These are phyloP conservation scores for Griposia aprilina DNA, from an alignment of 2,888 invertebrate species.

Conservation along the genomic window DNA sequence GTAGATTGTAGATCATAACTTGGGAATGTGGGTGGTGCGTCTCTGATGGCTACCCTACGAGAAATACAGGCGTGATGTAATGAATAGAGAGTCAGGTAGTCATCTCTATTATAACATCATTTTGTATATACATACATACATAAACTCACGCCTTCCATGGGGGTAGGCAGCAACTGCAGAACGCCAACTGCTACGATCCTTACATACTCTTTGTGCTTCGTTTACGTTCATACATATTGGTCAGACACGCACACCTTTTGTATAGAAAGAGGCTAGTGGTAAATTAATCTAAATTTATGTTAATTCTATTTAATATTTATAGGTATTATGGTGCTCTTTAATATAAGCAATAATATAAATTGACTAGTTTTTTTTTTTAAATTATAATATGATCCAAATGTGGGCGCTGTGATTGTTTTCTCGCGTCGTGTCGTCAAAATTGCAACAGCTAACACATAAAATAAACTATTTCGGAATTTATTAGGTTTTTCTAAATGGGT, in stretches of 20 bases:
- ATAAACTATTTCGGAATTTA: background rate
- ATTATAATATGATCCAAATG: background rate
- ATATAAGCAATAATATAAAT: constrained; percentile 33
- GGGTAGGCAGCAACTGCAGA: background rate
- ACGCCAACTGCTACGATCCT: background rate
- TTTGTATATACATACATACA: background rate
- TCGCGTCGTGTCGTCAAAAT: background rate
- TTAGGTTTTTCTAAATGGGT: background rate
- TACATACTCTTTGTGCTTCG: background rate
- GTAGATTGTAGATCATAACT: background rate
- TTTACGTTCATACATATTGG: background rate
- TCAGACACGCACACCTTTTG: background rate
- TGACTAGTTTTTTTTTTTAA: background rate
- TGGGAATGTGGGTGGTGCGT: too few species aligned
- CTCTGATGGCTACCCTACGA: too few species aligned
- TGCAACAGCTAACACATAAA: background rate
- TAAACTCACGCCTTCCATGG: background rate
- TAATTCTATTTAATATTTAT: constrained; percentile 13
- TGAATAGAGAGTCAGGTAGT: background rate
- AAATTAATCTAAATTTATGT: background rate
- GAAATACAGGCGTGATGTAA: background rate
- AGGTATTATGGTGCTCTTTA: constrained; percentile 42
- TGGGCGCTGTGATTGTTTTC: background rate
- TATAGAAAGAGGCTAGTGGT: constrained; percentile 13
- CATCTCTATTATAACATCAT: background rate